phyloP scores from a whole-genome alignment of 2,888 invertebrate genomes.

The Oscheius sp. region DNA sequence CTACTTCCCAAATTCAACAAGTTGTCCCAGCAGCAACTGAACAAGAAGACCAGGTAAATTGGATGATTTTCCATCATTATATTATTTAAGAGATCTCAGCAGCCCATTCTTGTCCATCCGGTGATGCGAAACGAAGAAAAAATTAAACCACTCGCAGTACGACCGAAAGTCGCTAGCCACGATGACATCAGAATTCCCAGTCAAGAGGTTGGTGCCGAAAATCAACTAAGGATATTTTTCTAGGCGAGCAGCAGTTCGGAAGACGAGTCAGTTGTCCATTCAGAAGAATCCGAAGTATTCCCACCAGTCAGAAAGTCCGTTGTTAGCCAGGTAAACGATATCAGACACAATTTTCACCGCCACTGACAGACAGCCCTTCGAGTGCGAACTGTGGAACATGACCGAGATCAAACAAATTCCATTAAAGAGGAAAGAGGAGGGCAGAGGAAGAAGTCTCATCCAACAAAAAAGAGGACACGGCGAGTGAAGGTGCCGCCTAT shows the following conservation, averaged over 20 bases:
- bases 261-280: slow-evolving; percentile 13
- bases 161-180: background rate
- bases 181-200: background rate
- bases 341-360: background rate
- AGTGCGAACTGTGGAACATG: slow-evolving; percentile 24
- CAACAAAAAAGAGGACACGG: background rate
- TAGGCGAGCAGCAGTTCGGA: slow-evolving; percentile 22
- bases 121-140: background rate
- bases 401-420: background rate
- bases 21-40: background rate
- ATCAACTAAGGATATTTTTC: background rate
- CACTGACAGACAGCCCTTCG: slow-evolving; percentile 25
- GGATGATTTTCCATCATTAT: background rate
- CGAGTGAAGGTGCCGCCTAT: slow-evolving; percentile 1
- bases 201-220: background rate
- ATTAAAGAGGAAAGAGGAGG: slow-evolving; percentile 10
- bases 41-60: background rate
- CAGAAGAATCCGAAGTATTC: slow-evolving; percentile 15
- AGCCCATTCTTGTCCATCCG: background rate
- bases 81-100: background rate
- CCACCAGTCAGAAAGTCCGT: background rate
- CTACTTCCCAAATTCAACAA: slow-evolving; percentile 1
- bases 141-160: background rate
- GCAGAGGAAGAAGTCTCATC: slow-evolving; percentile 8
- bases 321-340: slow-evolving; percentile 9